Evolutionary conservation across 2,797 vertebrate genomes (phyloP), one percentile per base, ranked within the genome.

Genomic region (Aselliscus stoliczkanus): DNA sequence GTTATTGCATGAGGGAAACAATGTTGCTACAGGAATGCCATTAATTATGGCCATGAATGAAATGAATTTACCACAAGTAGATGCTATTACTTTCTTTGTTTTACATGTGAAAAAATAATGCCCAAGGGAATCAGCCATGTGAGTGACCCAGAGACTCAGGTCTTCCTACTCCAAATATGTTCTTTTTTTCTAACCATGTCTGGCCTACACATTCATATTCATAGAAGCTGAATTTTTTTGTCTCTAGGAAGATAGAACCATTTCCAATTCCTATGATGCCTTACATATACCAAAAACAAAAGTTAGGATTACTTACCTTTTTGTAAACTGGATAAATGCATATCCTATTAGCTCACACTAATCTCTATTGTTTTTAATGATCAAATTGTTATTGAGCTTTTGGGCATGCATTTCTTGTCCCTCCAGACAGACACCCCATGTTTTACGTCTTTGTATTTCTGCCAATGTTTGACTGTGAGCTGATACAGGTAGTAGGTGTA

Each of bases 21-120:
- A 37, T 13, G 37, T 20, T 76, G 31, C 52, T 58, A 73, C 4
- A 72, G 21, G 23, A 7, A 75, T 27, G 34, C 14, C 20, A 54
- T 70, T 75, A 39, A 82, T 79, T 91, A 60, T 20, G 25, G 6
- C 42, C 58, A 77, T 58, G 37, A 79, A 82, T 44, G 25, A 27
- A 37, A 70, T 64, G 79, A 69, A 34, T 17, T 23, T 34, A 44
- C 29, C 58, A 58, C 12, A 50, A 58, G 20, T 20, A 1, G 37
- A 10, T 65, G 21, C 29, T 88, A 7, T 73, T 85, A 58, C 82
- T 95, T 87, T 95, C 42, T 56, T 92, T 86, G 84, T 83, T 90
- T 93, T 76, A 80, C 17, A 64, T 39, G 44, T 82, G 2, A 89
- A 88, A 88, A 80, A 69, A 20, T 62, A 31, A 39, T 95, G 29